These are phyloP conservation scores for Limenitis camilla DNA, from an alignment of 2,888 invertebrate genomes.

Conservation along the genomic window DNA sequence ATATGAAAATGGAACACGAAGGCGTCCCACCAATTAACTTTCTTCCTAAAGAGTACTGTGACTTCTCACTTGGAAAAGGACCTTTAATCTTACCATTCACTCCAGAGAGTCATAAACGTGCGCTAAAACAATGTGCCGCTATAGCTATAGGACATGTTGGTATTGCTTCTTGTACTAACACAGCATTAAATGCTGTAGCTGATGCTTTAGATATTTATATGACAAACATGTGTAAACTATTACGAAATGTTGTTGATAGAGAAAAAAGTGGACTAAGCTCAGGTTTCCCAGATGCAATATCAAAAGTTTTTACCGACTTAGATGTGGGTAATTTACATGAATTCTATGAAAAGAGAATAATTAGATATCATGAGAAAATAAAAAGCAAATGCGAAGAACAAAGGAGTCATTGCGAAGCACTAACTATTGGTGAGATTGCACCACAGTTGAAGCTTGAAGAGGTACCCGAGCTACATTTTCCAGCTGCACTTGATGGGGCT, in stretches of 20 bases:
- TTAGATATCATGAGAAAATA: slow-evolving; percentile 54
- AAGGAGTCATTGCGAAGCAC: slow-evolving; percentile 45
- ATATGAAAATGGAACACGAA: slow-evolving; percentile 48
- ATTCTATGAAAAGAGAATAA: slow-evolving; percentile 59
- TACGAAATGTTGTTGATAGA: slow-evolving; percentile 56
- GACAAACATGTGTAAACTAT: slow-evolving; percentile 60
- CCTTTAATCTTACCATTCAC: slow-evolving; percentile 58
- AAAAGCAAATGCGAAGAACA: slow-evolving; percentile 51
- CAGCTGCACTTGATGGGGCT: slow-evolving; percentile 64
- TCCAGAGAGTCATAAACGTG: slow-evolving; percentile 62
- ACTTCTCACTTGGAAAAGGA: slow-evolving; percentile 62
- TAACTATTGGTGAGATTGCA: slow-evolving; percentile 51
- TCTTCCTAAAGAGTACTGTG: slow-evolving; percentile 58
- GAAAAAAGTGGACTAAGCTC: slow-evolving; percentile 58
- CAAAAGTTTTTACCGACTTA: slow-evolving; percentile 65
- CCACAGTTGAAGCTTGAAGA: slow-evolving; percentile 63
- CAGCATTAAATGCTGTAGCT: slow-evolving; percentile 52
- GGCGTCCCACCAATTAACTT: slow-evolving; percentile 54
- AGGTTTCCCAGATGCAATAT: slow-evolving; percentile 61
- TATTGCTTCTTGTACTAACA: slow-evolving; percentile 52
- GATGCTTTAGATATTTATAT: slow-evolving; percentile 60
- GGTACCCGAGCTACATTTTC: slow-evolving; percentile 72
- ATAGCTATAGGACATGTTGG: slow-evolving; percentile 63
- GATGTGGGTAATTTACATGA: slow-evolving; percentile 59
- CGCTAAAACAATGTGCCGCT: slow-evolving; percentile 61